These are phyloP conservation scores for Epsilonema sp. DNA, from an alignment of 2,888 invertebrate genomes.

Conservation along the genomic window DNA sequence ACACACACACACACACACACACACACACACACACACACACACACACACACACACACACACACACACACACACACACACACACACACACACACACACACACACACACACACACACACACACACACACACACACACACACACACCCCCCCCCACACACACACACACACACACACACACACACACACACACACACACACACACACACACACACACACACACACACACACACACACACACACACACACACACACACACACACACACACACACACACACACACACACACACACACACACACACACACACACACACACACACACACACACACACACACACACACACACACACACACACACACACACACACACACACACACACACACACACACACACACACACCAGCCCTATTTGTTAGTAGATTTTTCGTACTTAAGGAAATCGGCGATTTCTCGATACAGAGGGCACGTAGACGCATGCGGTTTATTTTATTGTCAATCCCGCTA, in stretches of 20 bases:
- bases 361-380: background rate
- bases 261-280: background rate
- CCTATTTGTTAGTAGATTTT: too few species aligned
- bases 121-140: background rate
- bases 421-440: too few species aligned
- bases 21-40: too few species aligned
- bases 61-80: too few species aligned
- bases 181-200: background rate
- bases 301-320: background rate
- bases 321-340: background rate
- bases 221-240: background rate
- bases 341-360: background rate
- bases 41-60: too few species aligned
- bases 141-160: background rate
- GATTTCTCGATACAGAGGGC: too few species aligned
- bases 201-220: background rate
- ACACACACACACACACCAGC: background rate
- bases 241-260: background rate
- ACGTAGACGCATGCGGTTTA: too few species aligned
- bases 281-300: background rate
- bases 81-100: constrained; percentile 4
- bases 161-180: background rate
- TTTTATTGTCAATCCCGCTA: too few species aligned
- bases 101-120: background rate
- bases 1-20: too few species aligned